Evolutionary conservation across 1,140 invertebrate species (phyloP).

Genomic region (honey bee (Apis mellifera)): Amel_HAv3.1 CM009943.2:10966001-10966500

Average conservation of each 20-base stretch:
- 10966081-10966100: not conserved
- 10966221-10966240: no score
- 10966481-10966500: constrained; percentile 57
- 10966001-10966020: not conserved
- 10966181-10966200: no score
- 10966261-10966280: no score
- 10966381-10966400: not conserved
- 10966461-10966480: constrained; percentile 55
- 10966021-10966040: not conserved
- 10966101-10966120: no score
- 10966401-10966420: constrained; percentile 4
- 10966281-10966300: no score
- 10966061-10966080: not conserved
- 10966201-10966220: no score
- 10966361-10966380: not conserved
- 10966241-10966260: no score
- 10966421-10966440: constrained; percentile 49
- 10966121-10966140: no score
- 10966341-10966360: not conserved
- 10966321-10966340: not conserved
- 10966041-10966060: not conserved
- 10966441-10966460: constrained; percentile 54
- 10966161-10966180: no score
- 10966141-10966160: no score
- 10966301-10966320: no score